A percentile compares a stretch with the other conserved stretches of the same genome.
Conservation (phyloP, 2,113 vertebrate genomes). For the Electrona antarctica region DNA sequence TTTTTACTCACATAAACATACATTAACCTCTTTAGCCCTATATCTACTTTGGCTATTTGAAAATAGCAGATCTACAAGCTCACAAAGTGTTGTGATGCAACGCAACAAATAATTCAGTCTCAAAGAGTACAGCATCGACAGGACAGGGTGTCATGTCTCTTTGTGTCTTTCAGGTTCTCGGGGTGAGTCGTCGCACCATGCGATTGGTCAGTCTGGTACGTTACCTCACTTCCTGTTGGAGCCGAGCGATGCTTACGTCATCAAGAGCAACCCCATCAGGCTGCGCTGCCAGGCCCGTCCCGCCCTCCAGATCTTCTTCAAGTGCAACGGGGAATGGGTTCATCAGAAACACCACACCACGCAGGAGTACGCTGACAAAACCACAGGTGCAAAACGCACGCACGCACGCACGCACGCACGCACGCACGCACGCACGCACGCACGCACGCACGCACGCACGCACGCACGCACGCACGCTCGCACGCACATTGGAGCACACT, state of each 20-base stretch:
- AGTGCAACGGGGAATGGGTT: conserved; percentile 98
- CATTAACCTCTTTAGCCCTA: too few species aligned
- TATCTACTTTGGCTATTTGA: too few species aligned
- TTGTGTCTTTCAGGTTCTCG: conserved; percentile 78
- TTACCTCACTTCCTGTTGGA: conserved; percentile 94
- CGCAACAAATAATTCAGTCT: too few species aligned
- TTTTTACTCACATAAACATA: too few species aligned
- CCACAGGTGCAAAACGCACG: conserved; percentile 83
- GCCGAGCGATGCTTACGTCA: conserved; percentile 94
- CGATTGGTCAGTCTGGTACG: conserved; percentile 83
- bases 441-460: neutral
- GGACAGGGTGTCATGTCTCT: neutral
- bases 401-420: neutral
- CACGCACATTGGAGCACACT: conserved; percentile 3
- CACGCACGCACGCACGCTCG: too few species aligned
- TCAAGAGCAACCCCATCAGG: conserved; percentile 96
- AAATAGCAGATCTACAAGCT: too few species aligned
- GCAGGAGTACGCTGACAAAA: conserved; percentile 88
- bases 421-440: neutral
- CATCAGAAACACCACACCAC: conserved; percentile 94
- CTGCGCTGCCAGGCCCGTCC: conserved; percentile 89
- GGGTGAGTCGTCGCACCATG: conserved; percentile 83
- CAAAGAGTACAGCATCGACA: neutral
- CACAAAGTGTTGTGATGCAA: too few species aligned
- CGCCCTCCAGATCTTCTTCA: conserved; percentile 98